These are phyloP conservation scores for Urocolius indicus DNA, from an alignment of 2,113 vertebrate species.

Conservation along the genomic window DNA sequence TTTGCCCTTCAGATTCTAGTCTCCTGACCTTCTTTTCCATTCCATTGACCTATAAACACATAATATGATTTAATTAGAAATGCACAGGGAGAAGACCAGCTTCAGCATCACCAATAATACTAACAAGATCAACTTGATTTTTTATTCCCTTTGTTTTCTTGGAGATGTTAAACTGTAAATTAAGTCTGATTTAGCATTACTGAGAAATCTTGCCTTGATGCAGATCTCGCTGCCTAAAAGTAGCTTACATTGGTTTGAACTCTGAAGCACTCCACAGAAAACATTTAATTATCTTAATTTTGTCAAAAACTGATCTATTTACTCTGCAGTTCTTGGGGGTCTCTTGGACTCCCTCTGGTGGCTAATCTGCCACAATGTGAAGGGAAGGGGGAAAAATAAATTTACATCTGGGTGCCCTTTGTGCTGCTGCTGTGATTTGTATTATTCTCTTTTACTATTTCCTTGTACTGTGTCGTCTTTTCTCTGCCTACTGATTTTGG, in stretches of 20 bases:
- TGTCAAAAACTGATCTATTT: conserved; percentile 16
- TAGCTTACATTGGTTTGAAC: neutral
- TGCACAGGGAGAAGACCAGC: neutral
- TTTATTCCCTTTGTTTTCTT: conserved; percentile 24
- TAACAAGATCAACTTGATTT: neutral
- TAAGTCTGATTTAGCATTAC: neutral
- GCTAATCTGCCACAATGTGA: neutral
- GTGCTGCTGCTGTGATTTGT: neutral
- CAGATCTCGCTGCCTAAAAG: neutral
- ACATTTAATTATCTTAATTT: conserved; percentile 50
- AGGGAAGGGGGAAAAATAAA: neutral
- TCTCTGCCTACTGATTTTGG: neutral
- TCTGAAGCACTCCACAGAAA: neutral
- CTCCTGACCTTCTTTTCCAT: neutral
- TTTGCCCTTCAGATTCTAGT: neutral
- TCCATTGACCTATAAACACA: neutral
- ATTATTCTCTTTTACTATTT: neutral
- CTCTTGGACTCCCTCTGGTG: conserved; percentile 70
- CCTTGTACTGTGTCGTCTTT: neutral
- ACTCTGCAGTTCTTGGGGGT: neutral
- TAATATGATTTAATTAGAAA: conserved; percentile 2
- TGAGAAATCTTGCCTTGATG: neutral
- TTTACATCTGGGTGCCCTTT: neutral
- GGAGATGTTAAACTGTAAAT: conserved; percentile 20
- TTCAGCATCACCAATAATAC: neutral